Evolutionary conservation across 2,888 invertebrate genomes (phyloP).

Genomic region (Adela reaumurella): DNA sequence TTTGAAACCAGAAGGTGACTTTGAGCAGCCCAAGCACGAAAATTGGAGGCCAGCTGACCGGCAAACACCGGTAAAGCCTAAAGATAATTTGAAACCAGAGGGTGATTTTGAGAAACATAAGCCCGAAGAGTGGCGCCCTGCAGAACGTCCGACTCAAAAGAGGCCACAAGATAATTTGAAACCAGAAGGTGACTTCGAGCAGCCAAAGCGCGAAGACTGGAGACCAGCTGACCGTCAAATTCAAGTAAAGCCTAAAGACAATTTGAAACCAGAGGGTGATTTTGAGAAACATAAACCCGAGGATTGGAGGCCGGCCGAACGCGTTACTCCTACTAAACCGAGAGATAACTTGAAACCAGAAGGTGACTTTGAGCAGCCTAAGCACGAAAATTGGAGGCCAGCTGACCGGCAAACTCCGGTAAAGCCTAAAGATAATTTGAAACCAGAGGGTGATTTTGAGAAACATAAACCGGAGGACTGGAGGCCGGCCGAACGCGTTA

Average conservation of each 20-base stretch:
- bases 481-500: slow-evolving; percentile 22
- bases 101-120: slow-evolving; percentile 47
- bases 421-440: slow-evolving; percentile 35
- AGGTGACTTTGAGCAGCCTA: slow-evolving; percentile 39
- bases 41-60: slow-evolving; percentile 22
- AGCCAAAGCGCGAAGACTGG: slow-evolving; percentile 24
- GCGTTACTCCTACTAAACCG: slow-evolving; percentile 27
- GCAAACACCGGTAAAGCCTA: slow-evolving; percentile 24
- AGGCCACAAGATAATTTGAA: slow-evolving; percentile 36
- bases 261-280: slow-evolving; percentile 32
- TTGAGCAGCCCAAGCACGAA: slow-evolving; percentile 27
- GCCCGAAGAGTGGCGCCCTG: slow-evolving; percentile 24
- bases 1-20: slow-evolving; percentile 30
- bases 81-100: slow-evolving; percentile 50
- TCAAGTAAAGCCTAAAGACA: slow-evolving; percentile 29
- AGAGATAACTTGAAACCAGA: slow-evolving; percentile 51
- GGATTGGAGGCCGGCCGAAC: slow-evolving; percentile 30
- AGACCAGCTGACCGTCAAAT: slow-evolving; percentile 29
- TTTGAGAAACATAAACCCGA: slow-evolving; percentile 27
- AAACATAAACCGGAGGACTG: slow-evolving; percentile 25
- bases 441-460: slow-evolving; percentile 30
- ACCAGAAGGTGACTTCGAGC: slow-evolving; percentile 57
- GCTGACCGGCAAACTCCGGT: slow-evolving; percentile 28
- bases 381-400: slow-evolving; percentile 28
- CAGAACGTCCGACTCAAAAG: slow-evolving; percentile 19